Conservation (phyloP, 2,888 invertebrate genomes). For the Clistopyga incitator region DNA sequence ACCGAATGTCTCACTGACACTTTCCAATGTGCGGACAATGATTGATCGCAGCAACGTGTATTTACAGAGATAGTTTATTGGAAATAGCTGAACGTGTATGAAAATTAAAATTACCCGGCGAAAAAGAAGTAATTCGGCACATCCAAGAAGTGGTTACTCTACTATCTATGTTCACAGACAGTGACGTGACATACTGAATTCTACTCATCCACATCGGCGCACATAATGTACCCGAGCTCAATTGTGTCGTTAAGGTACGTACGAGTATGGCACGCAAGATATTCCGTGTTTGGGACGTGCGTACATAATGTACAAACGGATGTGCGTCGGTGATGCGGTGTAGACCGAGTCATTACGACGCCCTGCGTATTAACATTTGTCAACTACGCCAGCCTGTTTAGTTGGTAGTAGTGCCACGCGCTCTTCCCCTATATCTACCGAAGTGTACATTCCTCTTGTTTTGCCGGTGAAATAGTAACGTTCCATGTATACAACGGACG, state of each 20-base stretch:
- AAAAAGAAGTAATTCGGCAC: too few species aligned
- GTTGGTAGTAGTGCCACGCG: conserved; percentile 18
- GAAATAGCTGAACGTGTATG: too few species aligned
- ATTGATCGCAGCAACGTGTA: too few species aligned
- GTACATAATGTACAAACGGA: not conserved
- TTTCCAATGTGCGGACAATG: too few species aligned
- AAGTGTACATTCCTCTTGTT: conserved; percentile 39
- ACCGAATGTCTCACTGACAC: too few species aligned
- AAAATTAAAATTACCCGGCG: too few species aligned
- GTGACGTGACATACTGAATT: not conserved
- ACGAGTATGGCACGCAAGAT: conserved; percentile 12
- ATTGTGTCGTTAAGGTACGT: conserved; percentile 18
- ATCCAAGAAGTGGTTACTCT: too few species aligned
- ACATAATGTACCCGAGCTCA: not conserved
- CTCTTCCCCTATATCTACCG: not conserved
- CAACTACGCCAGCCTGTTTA: conserved; percentile 38
- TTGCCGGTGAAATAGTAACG: conserved; percentile 37
- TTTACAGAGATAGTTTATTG: too few species aligned
- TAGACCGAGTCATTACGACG: conserved; percentile 31
- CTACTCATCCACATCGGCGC: not conserved
- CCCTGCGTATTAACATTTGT: conserved; percentile 56
- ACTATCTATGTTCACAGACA: not conserved
- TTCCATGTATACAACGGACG: conserved; percentile 38
- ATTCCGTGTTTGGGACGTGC: conserved; percentile 9
- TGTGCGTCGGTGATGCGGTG: not conserved